These are phyloP conservation scores for Mormyrops boulengeri DNA, from an alignment of 2,797 vertebrate species.

Conservation along the genomic window DNA sequence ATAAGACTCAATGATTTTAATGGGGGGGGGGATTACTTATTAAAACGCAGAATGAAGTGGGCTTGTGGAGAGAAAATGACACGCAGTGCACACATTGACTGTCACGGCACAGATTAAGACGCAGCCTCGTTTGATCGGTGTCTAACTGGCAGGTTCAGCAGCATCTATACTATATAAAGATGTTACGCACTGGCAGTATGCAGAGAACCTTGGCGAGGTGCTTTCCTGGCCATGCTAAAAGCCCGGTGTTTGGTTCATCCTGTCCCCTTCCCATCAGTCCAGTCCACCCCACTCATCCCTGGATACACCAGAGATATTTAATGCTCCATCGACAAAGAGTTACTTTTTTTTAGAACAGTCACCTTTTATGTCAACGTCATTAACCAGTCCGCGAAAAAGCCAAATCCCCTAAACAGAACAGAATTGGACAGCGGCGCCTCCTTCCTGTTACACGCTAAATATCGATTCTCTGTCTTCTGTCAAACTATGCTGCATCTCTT, in stretches of 20 bases:
- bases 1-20: conserved; percentile 31
- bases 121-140: conserved; percentile 23
- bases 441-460: neutral
- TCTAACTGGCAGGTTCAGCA: conserved; percentile 19
- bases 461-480: neutral
- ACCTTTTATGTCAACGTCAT: conserved; percentile 5
- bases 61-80: conserved; percentile 29
- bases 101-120: conserved; percentile 32
- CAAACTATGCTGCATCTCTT: neutral
- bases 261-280: neutral
- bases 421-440: neutral
- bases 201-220: neutral
- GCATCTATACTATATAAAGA: neutral
- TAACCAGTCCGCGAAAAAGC: neutral
- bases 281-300: neutral
- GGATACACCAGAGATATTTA: neutral
- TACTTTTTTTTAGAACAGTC: neutral
- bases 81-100: conserved; percentile 23
- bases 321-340: neutral
- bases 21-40: conserved; percentile 21
- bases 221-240: neutral
- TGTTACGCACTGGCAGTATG: neutral
- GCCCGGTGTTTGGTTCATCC: neutral
- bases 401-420: neutral
- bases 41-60: conserved; percentile 26